phyloP scores from a whole-genome alignment of 2,888 invertebrate genomes.

The Priocnemis perturbator region DNA sequence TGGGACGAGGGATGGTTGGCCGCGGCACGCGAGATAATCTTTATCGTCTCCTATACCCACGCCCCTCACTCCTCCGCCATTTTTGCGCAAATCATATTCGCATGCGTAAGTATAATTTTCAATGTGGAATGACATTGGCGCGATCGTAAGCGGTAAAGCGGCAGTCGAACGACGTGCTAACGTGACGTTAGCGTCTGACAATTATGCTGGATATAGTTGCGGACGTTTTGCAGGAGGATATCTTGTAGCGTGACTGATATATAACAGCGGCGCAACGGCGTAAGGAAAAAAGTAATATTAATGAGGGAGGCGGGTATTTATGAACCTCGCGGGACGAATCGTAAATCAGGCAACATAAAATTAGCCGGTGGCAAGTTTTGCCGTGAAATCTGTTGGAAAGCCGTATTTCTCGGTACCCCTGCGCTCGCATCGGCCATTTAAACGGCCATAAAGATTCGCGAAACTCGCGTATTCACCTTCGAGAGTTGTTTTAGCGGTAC shows the following conservation, averaged over 20 bases:
- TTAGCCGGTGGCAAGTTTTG: conserved; percentile 18
- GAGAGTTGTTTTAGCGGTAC: conserved; percentile 26
- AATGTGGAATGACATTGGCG: background rate
- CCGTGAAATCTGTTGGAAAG: conserved; percentile 6
- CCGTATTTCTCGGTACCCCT: conserved; percentile 21
- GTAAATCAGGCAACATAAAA: conserved; percentile 5
- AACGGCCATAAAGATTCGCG: conserved; percentile 21
- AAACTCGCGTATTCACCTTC: too few relatives aligned
- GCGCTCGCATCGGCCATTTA: conserved; percentile 10
- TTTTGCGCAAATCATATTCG: too few relatives aligned
- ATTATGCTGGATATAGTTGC: conserved; percentile 2
- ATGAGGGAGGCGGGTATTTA: conserved; percentile 6
- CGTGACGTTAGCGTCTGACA: too few relatives aligned
- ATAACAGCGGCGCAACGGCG: too few relatives aligned
- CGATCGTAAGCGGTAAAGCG: background rate
- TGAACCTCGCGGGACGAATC: background rate
- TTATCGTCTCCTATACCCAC: conserved; percentile 36
- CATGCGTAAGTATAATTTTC: background rate
- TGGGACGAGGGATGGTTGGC: conserved; percentile 37
- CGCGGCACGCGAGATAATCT: conserved; percentile 35
- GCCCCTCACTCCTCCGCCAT: conserved; percentile 11
- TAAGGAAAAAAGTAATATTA: too few relatives aligned
- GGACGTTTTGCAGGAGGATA: background rate
- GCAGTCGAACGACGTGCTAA: background rate
- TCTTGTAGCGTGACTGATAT: background rate